Percentiles rank a stretch among this genome's conserved stretches.
Conservation (phyloP, 2,113 vertebrate species). For the Laticauda laticaudata region DNA sequence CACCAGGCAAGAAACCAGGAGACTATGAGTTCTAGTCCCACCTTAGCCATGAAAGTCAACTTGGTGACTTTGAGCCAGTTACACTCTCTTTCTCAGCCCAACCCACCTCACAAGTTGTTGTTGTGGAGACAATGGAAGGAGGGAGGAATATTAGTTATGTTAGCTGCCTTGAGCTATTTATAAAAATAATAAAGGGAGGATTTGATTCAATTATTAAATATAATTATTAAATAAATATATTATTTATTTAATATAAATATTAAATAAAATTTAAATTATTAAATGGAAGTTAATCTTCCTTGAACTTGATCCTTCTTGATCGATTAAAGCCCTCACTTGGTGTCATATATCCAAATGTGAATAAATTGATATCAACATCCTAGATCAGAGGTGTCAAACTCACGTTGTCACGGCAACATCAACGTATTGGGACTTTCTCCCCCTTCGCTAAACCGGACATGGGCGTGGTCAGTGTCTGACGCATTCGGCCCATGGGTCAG, state of each 20-base stretch:
- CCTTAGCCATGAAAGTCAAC: background rate
- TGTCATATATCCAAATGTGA: background rate
- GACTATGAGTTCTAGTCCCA: background rate
- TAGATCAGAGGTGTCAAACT: background rate
- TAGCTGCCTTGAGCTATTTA: background rate
- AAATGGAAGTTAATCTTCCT: background rate
- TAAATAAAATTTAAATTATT: background rate
- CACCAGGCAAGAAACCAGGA: background rate
- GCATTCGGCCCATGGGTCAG: too few relatives aligned
- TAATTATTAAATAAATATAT: too few relatives aligned
- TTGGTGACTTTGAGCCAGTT: background rate
- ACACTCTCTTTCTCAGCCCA: background rate
- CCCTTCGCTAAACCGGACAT: too few relatives aligned
- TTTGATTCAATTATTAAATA: background rate
- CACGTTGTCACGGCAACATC: too few relatives aligned
- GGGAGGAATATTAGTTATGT: background rate
- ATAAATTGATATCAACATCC: background rate
- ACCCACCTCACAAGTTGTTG: background rate
- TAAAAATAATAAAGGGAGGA: background rate
- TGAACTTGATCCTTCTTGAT: background rate
- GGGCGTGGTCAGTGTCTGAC: too few relatives aligned
- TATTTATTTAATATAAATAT: too few relatives aligned
- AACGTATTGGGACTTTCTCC: too few relatives aligned
- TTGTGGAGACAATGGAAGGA: background rate
- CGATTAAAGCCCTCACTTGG: conserved; percentile 6